Conservation (phyloP, 2,113 vertebrate species). For the Crocuta crocuta region DNA sequence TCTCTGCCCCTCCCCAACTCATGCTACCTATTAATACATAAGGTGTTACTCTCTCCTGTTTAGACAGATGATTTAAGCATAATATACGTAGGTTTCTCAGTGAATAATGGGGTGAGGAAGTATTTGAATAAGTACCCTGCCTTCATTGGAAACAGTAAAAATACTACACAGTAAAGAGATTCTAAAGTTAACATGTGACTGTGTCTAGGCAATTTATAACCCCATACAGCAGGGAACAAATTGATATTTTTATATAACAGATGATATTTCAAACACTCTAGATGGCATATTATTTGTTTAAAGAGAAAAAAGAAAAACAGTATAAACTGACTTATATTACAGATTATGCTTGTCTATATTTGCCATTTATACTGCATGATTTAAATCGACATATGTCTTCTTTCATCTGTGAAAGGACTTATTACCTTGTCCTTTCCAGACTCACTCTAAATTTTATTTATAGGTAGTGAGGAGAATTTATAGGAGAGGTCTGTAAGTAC, state of each 20-base stretch:
- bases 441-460: constrained; percentile 63
- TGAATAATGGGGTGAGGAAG: not conserved
- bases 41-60: not conserved
- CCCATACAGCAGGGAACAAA: not conserved
- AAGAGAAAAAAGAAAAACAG: constrained; percentile 42
- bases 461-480: constrained; percentile 43
- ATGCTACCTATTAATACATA: too few relatives aligned
- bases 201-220: constrained; percentile 45
- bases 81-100: constrained; percentile 32
- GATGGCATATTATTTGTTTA: constrained; percentile 57
- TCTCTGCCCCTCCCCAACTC: too few relatives aligned
- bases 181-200: constrained; percentile 29
- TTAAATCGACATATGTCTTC: constrained; percentile 65
- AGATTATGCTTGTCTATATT: constrained; percentile 51
- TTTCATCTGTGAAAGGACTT: constrained; percentile 67
- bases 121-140: not conserved
- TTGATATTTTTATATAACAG: constrained; percentile 68
- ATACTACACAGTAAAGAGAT: constrained; percentile 29
- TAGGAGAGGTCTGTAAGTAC: not conserved
- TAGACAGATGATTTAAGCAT: not conserved
- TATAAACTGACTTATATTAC: constrained; percentile 50
- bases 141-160: constrained; percentile 45
- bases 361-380: constrained; percentile 24
- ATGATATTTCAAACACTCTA: constrained; percentile 55
- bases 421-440: constrained; percentile 45